phyloP scores from a whole-genome alignment of 2,888 invertebrate genomes.

The Leptinotarsa peninsularis region DNA sequence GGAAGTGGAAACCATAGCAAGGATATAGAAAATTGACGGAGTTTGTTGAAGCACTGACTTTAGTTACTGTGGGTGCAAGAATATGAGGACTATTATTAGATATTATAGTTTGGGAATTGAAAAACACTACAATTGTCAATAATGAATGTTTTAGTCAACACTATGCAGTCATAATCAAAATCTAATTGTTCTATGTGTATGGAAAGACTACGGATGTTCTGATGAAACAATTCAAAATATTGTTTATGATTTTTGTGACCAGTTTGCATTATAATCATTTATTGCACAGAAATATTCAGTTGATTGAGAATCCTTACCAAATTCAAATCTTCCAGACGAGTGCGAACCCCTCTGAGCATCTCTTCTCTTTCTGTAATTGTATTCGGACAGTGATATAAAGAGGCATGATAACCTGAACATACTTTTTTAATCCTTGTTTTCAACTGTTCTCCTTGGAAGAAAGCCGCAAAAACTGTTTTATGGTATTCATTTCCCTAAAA shows the following conservation, averaged over 20 bases:
- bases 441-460: constrained; percentile 93
- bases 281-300: not conserved
- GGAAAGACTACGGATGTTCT: too few relatives aligned
- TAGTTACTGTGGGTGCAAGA: too few relatives aligned
- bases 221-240: not conserved
- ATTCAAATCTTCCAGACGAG: constrained; percentile 89
- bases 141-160: too few relatives aligned
- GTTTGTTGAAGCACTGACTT: too few relatives aligned
- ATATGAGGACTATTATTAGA: too few relatives aligned
- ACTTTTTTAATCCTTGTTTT: constrained; percentile 93
- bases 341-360: constrained; percentile 91
- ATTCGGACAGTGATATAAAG: constrained; percentile 92
- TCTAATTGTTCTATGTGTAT: too few relatives aligned
- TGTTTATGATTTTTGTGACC: not conserved
- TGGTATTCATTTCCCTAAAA: constrained; percentile 85
- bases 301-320: constrained; percentile 67
- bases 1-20: too few relatives aligned
- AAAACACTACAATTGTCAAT: too few relatives aligned
- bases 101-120: too few relatives aligned
- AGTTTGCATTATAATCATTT: too few relatives aligned
- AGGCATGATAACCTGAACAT: constrained; percentile 92
- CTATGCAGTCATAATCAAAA: too few relatives aligned
- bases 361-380: constrained; percentile 86
- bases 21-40: too few relatives aligned
- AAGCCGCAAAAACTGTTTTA: constrained; percentile 91